Percentiles rank a stretch among this genome's conserved stretches.
These are phyloP conservation scores for Otus scops DNA, from an alignment of 2,797 vertebrate genomes.

Conservation along the genomic window DNA sequence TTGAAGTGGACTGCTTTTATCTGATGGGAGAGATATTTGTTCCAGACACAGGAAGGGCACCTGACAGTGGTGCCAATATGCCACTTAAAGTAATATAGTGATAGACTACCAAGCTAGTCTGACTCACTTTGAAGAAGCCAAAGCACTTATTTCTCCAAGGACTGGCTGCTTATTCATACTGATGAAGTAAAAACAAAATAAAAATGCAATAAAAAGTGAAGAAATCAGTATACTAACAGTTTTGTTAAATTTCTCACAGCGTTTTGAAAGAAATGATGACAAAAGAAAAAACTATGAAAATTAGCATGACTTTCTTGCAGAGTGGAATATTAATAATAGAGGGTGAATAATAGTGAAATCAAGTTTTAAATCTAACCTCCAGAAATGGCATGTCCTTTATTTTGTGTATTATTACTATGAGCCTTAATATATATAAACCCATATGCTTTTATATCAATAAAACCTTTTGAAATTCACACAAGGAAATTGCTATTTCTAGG, in stretches of 20 bases:
- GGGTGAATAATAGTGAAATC: not conserved
- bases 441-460: not conserved
- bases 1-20: not conserved
- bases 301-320: not conserved
- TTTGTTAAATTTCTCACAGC: not conserved
- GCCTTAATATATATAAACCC: not conserved
- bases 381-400: not conserved
- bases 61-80: not conserved
- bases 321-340: not conserved
- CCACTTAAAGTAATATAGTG: not conserved
- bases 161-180: not conserved
- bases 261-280: not conserved
- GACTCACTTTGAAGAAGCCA: not conserved
- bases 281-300: not conserved
- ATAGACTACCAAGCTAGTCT: not conserved
- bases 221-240: not conserved
- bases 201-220: not conserved
- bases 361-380: not conserved
- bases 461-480: not conserved
- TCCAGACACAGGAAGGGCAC: not conserved
- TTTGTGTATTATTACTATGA: not conserved
- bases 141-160: not conserved
- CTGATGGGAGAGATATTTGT: not conserved
- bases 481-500: not conserved
- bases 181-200: not conserved